Evolutionary conservation across 2,888 invertebrate species (phyloP).

Genomic region (Epicampocera succincta): DNA sequence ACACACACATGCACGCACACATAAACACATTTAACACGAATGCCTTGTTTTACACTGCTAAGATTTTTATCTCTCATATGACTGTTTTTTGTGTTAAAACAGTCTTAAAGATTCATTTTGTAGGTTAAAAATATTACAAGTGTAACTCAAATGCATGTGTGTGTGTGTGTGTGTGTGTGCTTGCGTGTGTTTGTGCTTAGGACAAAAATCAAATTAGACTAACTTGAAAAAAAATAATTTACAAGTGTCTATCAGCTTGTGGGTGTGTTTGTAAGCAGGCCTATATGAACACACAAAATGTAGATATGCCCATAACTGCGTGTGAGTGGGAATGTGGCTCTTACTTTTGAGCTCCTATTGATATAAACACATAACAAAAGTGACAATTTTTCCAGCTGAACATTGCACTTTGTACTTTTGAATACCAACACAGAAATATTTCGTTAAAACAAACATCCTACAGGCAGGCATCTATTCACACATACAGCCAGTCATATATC

Average conservation of each 20-base stretch:
- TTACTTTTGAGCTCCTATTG: not conserved
- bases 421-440: not conserved
- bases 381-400: slow-evolving; percentile 16
- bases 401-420: slow-evolving; percentile 6
- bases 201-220: slow-evolving; percentile 50
- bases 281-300: not conserved
- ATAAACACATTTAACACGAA: slow-evolving; percentile 14
- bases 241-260: not conserved
- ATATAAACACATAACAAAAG: slow-evolving; percentile 4
- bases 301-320: not conserved
- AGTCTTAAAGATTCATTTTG: not conserved
- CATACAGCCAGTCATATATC: not conserved
- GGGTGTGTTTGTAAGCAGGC: not conserved
- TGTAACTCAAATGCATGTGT: slow-evolving; percentile 6
- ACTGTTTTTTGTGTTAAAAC: slow-evolving; percentile 4
- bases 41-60: slow-evolving; percentile 26
- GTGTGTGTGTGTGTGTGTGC: not conserved
- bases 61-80: slow-evolving; percentile 20
- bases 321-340: not conserved
- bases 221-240: slow-evolving; percentile 25
- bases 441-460: too few species aligned
- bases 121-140: slow-evolving; percentile 27
- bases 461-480: not conserved
- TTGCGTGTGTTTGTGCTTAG: not conserved
- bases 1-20: not conserved